Conservation (phyloP, 2,113 vertebrate genomes). For the Stegastes partitus region DNA sequence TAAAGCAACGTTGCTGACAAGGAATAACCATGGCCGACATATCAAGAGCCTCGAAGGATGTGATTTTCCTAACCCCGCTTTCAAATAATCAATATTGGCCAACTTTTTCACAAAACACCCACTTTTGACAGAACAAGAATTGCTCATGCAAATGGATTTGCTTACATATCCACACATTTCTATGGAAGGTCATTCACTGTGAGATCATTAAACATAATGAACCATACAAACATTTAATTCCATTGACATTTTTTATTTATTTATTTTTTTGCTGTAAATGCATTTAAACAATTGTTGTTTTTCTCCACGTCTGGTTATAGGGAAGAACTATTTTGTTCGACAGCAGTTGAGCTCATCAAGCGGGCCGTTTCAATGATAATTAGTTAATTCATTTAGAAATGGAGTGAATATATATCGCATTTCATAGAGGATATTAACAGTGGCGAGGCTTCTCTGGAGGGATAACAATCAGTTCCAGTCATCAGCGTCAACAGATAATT, state of each 20-base stretch:
- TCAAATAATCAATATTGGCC: not conserved
- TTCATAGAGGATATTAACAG: constrained; percentile 5
- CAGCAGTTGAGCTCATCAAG: not conserved
- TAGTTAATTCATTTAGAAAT: not conserved
- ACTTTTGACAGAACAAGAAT: not conserved
- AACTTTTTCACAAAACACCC: not conserved
- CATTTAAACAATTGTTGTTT: not conserved
- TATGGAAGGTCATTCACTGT: not conserved
- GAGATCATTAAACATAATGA: not conserved
- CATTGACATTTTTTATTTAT: not conserved
- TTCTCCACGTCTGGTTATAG: not conserved
- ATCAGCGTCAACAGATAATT: constrained; percentile 51
- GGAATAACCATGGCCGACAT: no score
- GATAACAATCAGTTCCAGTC: constrained; percentile 11
- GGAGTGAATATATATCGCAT: not conserved
- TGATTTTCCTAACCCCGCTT: not conserved
- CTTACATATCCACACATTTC: no score
- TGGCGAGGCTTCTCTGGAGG: not conserved
- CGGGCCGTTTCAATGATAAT: not conserved
- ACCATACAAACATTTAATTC: not conserved
- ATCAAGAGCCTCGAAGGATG: not conserved
- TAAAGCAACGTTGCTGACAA: no score
- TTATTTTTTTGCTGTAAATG: not conserved
- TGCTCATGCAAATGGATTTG: not conserved
- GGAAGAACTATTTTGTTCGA: not conserved